A percentile compares a stretch with the other conserved stretches of the same genome.
phyloP scores from a whole-genome alignment of 1,140 invertebrate genomes.

The Lithobius niger region DNA sequence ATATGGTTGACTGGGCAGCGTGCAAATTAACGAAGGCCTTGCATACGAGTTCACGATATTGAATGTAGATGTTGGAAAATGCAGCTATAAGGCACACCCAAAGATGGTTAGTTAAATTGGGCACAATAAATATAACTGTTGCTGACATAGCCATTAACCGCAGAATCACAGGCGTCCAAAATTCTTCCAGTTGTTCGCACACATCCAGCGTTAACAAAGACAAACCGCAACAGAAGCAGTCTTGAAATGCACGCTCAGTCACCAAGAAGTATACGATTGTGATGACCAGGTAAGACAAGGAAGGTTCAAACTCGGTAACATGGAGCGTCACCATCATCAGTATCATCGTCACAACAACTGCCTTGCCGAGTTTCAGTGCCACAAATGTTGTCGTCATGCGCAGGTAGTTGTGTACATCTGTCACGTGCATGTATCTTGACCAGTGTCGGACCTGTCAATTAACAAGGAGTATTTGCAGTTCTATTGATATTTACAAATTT shows the following conservation, averaged over 20 bases:
- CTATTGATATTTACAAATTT: no score
- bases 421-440: constrained; percentile 13
- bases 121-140: constrained; percentile 38
- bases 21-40: constrained; percentile 40
- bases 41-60: constrained; percentile 42
- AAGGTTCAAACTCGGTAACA: constrained; percentile 56
- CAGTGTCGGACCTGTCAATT: constrained; percentile 22
- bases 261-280: constrained; percentile 54
- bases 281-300: constrained; percentile 46
- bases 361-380: constrained; percentile 65
- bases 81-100: constrained; percentile 41
- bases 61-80: constrained; percentile 52
- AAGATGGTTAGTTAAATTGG: constrained; percentile 38
- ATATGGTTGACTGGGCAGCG: constrained; percentile 43
- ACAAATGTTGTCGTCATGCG: constrained; percentile 67
- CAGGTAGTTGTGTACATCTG: constrained; percentile 33
- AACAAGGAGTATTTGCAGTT: no score
- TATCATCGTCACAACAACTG: constrained; percentile 57
- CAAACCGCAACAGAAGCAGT: constrained; percentile 43
- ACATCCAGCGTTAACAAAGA: constrained; percentile 41
- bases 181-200: constrained; percentile 48
- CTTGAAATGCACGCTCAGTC: constrained; percentile 53
- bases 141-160: constrained; percentile 38
- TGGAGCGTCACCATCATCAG: constrained; percentile 57
- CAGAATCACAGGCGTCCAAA: constrained; percentile 49